phyloP scores from a whole-genome alignment of 2,113 vertebrate species.

The Solea solea region DNA sequence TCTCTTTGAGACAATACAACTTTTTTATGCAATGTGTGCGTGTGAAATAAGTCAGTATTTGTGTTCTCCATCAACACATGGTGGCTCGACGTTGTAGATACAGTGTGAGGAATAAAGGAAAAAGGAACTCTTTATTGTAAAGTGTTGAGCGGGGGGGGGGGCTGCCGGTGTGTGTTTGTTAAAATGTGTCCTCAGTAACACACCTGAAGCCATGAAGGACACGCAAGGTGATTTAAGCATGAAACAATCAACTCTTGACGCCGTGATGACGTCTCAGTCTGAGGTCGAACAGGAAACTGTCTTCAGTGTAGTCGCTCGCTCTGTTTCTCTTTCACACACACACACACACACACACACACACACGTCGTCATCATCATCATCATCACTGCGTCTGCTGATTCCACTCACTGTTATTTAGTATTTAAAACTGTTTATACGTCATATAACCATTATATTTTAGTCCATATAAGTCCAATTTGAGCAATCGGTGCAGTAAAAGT shows the following conservation, averaged over 20 bases:
- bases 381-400: slow-evolving; percentile 20
- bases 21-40: slow-evolving; percentile 17
- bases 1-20: slow-evolving; percentile 18
- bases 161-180: not conserved
- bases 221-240: not conserved
- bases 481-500: slow-evolving; percentile 61
- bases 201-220: not conserved
- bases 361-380: not conserved
- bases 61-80: slow-evolving; percentile 10
- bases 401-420: slow-evolving; percentile 16
- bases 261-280: not conserved
- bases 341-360: not conserved
- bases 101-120: not conserved
- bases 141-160: not conserved
- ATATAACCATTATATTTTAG: slow-evolving; percentile 19
- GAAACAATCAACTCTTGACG: not conserved
- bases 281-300: not conserved
- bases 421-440: slow-evolving; percentile 22
- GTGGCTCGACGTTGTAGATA: not conserved
- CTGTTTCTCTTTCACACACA: not conserved
- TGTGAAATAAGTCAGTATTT: slow-evolving; percentile 12
- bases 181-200: not conserved
- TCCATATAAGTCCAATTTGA: slow-evolving; percentile 26
- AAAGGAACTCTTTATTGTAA: not conserved
- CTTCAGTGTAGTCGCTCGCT: not conserved